Evolutionary conservation across 2,113 vertebrate genomes (phyloP).

Genomic region (Odontophorus gujanensis): DNA sequence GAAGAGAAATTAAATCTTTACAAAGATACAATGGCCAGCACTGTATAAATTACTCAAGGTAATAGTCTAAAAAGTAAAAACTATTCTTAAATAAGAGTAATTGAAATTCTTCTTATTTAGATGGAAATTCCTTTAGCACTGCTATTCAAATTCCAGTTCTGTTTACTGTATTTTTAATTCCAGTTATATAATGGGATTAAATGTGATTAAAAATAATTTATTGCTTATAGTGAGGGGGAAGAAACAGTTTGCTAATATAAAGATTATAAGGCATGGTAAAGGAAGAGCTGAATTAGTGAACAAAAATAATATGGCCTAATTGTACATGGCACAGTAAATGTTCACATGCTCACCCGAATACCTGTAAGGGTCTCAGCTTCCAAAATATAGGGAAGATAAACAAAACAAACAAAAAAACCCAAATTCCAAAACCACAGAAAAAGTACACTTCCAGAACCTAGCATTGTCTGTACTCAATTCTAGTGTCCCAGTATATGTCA

Average conservation of each 20-base stretch:
- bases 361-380: neutral
- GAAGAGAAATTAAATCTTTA: constrained; percentile 75
- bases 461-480: neutral
- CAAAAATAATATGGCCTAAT: neutral
- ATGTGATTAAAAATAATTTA: constrained; percentile 4
- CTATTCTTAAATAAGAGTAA: constrained; percentile 51
- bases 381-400: neutral
- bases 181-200: neutral
- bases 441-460: neutral
- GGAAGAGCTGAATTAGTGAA: neutral
- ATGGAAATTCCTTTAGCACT: constrained; percentile 2
- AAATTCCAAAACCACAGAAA: neutral
- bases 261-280: neutral
- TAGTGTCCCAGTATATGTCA: neutral
- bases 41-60: constrained; percentile 61
- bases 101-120: constrained; percentile 33
- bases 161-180: constrained; percentile 40
- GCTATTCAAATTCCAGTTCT: constrained; percentile 16
- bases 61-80: constrained; percentile 55
- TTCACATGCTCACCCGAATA: neutral
- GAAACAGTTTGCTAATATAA: neutral
- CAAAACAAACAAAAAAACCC: neutral
- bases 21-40: constrained; percentile 59
- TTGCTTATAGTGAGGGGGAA: neutral
- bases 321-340: neutral